Evolutionary conservation across 2,797 vertebrate species (phyloP).

Genomic region (Vireo griseus): DNA sequence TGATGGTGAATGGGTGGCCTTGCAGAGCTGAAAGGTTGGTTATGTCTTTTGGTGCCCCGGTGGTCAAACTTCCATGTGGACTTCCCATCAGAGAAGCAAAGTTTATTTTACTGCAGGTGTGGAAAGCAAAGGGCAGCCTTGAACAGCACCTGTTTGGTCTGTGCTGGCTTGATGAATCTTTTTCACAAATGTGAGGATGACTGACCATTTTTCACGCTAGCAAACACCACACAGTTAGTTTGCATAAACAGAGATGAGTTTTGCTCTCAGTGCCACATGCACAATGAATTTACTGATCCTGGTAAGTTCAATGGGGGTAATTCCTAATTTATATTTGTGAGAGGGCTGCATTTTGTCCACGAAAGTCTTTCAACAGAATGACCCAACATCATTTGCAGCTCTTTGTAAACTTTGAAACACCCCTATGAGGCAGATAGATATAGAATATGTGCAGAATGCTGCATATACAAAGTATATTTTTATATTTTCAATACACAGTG

Average conservation of each 20-base stretch:
- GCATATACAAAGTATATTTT: background rate
- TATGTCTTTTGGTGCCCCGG: background rate
- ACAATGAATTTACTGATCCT: background rate
- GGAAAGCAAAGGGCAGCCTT: slow-evolving; percentile 31
- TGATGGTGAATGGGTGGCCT: background rate
- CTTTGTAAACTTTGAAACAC: background rate
- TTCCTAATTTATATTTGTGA: background rate
- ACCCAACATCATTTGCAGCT: background rate
- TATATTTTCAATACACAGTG: background rate
- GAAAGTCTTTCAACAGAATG: background rate
- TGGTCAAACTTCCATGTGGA: background rate
- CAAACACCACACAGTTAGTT: background rate
- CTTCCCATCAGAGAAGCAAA: slow-evolving; percentile 20
- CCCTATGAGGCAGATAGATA: background rate
- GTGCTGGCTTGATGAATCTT: slow-evolving; percentile 9
- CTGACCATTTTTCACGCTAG: background rate
- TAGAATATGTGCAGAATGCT: background rate
- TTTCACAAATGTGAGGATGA: slow-evolving; percentile 21
- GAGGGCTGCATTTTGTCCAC: background rate
- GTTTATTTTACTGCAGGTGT: slow-evolving; percentile 40
- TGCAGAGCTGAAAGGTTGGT: background rate
- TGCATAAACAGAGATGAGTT: background rate
- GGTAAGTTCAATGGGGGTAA: background rate
- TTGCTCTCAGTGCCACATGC: background rate
- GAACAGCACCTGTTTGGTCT: slow-evolving; percentile 16